Evolutionary conservation across 2,888 invertebrate genomes (phyloP).

Genomic region (Drosophila multiciliata): DNA sequence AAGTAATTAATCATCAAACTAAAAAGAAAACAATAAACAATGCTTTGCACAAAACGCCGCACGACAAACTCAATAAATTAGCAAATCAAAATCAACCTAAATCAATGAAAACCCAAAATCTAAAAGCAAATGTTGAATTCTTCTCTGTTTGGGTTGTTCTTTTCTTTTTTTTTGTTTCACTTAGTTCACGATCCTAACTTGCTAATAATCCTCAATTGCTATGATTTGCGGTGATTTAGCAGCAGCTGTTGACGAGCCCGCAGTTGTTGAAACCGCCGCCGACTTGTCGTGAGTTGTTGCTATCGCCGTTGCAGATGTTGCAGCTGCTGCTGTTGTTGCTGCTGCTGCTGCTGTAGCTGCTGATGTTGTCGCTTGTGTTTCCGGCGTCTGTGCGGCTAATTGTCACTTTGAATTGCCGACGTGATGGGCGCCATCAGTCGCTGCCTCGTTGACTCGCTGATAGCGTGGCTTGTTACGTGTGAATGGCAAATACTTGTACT

Average conservation of each 20-base stretch:
- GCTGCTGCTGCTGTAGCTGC: constrained; percentile 44
- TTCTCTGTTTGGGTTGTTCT: constrained; percentile 38
- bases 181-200: constrained; percentile 52
- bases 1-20: constrained; percentile 56
- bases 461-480: constrained; percentile 99
- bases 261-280: constrained; percentile 38
- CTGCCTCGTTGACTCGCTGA: constrained; percentile 87
- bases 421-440: constrained; percentile 40
- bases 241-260: constrained; percentile 60
- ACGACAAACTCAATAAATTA: constrained; percentile 73
- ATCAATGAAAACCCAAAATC: constrained; percentile 28
- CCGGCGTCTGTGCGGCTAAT: constrained; percentile 86
- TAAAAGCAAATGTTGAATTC: constrained; percentile 34
- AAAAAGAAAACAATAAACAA: constrained; percentile 71
- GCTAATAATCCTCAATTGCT: constrained; percentile 82
- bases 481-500: constrained; percentile 99
- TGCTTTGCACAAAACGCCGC: constrained; percentile 83
- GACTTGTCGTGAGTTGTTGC: constrained; percentile 70
- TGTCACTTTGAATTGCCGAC: constrained; percentile 85
- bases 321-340: constrained; percentile 56
- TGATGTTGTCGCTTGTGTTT: constrained; percentile 62
- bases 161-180: constrained; percentile 57
- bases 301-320: constrained; percentile 28
- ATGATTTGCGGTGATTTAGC: constrained; percentile 84
- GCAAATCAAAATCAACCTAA: constrained; percentile 55